phyloP scores from a whole-genome alignment of 1,140 invertebrate species.

The Amyelois transitella region DNA sequence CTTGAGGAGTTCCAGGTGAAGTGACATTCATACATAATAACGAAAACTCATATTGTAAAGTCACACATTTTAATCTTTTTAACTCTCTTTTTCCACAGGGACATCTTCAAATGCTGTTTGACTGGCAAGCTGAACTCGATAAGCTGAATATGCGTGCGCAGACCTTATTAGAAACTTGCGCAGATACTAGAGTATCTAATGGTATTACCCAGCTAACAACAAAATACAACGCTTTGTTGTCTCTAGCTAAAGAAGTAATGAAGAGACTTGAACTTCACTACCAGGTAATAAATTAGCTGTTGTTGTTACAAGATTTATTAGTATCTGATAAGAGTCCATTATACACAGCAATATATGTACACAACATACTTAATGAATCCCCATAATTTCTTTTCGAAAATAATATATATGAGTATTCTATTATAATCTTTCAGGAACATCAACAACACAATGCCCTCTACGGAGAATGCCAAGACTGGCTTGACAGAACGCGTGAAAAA shows the following conservation, averaged over 20 bases:
- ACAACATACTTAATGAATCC: no score
- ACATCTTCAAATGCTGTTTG: slow-evolving; percentile 92
- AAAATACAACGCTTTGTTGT: slow-evolving; percentile 94
- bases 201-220: slow-evolving; percentile 94
- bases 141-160: slow-evolving; percentile 94
- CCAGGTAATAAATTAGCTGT: slow-evolving; percentile 78
- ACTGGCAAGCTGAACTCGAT: slow-evolving; percentile 95
- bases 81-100: slow-evolving; percentile 60
- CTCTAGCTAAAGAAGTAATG: slow-evolving; percentile 95
- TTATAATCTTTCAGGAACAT: slow-evolving; percentile 85
- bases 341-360: no score
- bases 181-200: slow-evolving; percentile 94
- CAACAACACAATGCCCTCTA: slow-evolving; percentile 92
- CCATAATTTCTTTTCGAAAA: no score
- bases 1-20: slow-evolving; percentile 90
- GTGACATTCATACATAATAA: slow-evolving; percentile 3
- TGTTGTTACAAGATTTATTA: no score
- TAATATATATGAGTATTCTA: no score
- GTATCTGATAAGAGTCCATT: no score
- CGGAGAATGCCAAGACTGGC: slow-evolving; percentile 93
- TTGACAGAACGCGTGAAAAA: slow-evolving; percentile 90
- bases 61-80: slow-evolving; percentile 3
- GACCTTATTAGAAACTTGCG: slow-evolving; percentile 91
- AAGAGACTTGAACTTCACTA: slow-evolving; percentile 91
- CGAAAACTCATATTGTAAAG: slow-evolving; percentile 9